A percentile compares a stretch with the other conserved stretches of the same genome.
phyloP scores from a whole-genome alignment of 2,113 vertebrate species.

The Melierax canorus region DNA sequence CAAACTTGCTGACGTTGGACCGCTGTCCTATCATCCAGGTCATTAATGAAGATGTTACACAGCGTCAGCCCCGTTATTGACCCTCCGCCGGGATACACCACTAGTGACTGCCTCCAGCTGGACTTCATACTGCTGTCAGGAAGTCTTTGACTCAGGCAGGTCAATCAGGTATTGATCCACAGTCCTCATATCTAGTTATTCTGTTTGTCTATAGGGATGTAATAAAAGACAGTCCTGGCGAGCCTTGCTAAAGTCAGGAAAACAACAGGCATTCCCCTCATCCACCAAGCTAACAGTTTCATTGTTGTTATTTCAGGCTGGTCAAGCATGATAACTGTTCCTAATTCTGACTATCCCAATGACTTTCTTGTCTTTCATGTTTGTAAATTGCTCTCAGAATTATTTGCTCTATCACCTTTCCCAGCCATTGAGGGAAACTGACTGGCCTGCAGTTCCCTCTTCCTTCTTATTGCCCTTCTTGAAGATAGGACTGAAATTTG shows the following conservation, averaged over 20 bases:
- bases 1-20: background rate
- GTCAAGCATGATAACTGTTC: background rate
- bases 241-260: background rate
- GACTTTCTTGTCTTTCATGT: background rate
- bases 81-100: too few species aligned
- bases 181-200: background rate
- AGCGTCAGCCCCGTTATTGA: background rate
- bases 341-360: background rate
- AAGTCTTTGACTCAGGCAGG: background rate
- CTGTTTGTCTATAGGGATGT: background rate
- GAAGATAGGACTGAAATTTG: background rate
- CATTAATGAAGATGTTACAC: background rate
- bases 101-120: background rate
- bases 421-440: background rate
- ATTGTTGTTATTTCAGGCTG: background rate
- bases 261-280: background rate
- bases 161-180: background rate
- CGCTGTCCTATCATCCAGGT: background rate
- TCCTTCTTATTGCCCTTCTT: background rate
- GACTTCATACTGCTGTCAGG: background rate
- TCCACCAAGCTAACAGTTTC: background rate
- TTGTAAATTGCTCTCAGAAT: background rate
- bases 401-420: background rate
- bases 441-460: background rate
- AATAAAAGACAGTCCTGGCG: background rate